Evolutionary conservation across 1,140 invertebrate genomes (phyloP).

Genomic region (Oncopodura yosiiana): DNA sequence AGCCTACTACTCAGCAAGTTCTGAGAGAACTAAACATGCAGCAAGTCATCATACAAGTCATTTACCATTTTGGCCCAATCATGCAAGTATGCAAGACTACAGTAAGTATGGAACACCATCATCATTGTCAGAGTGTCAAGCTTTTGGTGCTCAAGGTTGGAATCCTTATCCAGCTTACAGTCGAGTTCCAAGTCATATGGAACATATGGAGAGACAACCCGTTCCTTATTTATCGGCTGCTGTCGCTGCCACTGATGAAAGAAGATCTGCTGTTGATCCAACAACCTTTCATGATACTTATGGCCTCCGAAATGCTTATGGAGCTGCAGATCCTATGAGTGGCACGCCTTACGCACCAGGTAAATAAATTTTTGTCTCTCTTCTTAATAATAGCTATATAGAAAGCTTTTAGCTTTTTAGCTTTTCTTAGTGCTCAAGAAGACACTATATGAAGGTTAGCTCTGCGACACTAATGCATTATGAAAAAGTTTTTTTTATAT

Average conservation of each 20-base stretch:
- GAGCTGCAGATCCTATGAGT: constrained; percentile 27
- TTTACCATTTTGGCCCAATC: constrained; percentile 30
- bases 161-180: constrained; percentile 27
- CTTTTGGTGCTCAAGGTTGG: constrained; percentile 31
- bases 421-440: too few relatives aligned
- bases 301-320: constrained; percentile 28
- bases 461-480: too few relatives aligned
- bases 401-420: background rate
- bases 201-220: constrained; percentile 28
- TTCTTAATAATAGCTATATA: background rate
- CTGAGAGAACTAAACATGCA: constrained; percentile 8
- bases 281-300: constrained; percentile 28
- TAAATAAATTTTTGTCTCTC: constrained; percentile 11
- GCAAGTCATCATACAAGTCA: constrained; percentile 25
- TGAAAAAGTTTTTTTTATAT: too few relatives aligned
- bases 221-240: constrained; percentile 25
- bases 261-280: constrained; percentile 19
- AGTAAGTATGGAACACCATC: constrained; percentile 25
- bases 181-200: constrained; percentile 29
- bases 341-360: constrained; percentile 34
- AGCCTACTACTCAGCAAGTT: constrained; percentile 14
- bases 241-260: constrained; percentile 22
- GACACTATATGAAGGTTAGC: too few relatives aligned
- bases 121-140: constrained; percentile 26
- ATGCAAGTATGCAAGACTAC: too few relatives aligned